Evolutionary conservation across 2,888 invertebrate species (phyloP).

Genomic region (Cryptus armator): DNA sequence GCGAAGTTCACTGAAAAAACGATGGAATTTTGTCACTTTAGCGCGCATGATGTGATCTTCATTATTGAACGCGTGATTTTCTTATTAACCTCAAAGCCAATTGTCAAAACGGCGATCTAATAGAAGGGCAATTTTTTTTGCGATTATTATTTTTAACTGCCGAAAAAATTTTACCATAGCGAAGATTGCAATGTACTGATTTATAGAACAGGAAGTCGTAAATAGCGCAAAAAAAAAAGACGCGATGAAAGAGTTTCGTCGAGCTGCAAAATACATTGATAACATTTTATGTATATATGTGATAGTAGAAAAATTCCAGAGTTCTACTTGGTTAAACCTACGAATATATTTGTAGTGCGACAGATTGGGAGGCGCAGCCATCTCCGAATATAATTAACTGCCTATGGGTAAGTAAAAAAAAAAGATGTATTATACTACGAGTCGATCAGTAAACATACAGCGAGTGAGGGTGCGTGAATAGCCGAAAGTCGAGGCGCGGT

Average conservation of each 20-base stretch:
- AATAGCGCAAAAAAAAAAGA: neutral
- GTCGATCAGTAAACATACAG: neutral
- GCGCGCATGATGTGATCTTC: no score
- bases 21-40: no score
- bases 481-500: conserved; percentile 42
- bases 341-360: neutral
- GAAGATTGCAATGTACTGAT: neutral
- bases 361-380: neutral
- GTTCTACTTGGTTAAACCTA: neutral
- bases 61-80: no score
- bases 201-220: neutral
- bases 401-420: neutral
- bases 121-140: no score
- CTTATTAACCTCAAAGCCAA: no score
- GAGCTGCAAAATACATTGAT: neutral
- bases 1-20: no score
- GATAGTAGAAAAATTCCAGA: neutral
- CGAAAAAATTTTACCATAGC: neutral
- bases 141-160: no score
- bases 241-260: neutral
- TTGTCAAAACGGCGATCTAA: no score
- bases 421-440: neutral
- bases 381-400: conserved; percentile 4
- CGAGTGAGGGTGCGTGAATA: conserved; percentile 9
- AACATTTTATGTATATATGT: no score